Evolutionary conservation across 2,888 invertebrate genomes (phyloP).

Genomic region (Archips xylosteana): DNA sequence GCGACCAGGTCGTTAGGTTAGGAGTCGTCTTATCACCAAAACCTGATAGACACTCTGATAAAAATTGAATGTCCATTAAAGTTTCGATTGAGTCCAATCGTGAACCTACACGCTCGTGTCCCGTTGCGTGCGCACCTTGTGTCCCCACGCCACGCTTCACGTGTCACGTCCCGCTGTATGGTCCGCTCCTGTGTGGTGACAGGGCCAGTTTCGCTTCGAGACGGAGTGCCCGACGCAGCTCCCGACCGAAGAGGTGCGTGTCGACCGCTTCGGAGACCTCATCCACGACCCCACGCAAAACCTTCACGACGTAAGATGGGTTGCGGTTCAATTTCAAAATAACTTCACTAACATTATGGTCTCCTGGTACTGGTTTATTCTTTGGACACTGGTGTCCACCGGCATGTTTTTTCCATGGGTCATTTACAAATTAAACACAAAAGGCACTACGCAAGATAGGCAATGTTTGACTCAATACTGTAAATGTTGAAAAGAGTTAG

Average conservation of each 20-base stretch:
- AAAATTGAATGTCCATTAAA: background rate
- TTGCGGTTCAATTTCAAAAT: constrained; percentile 37
- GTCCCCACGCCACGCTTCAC: constrained; percentile 5
- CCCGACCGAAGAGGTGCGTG: constrained; percentile 90
- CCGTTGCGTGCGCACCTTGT: constrained; percentile 1
- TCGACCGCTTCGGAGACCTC: constrained; percentile 83
- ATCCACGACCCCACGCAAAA: constrained; percentile 81
- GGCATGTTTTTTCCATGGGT: background rate
- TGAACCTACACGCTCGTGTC: background rate
- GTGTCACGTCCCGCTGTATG: constrained; percentile 38
- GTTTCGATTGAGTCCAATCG: background rate
- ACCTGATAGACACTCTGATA: background rate
- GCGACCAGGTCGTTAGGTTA: no score
- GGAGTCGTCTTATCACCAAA: background rate
- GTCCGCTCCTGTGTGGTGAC: constrained; percentile 67
- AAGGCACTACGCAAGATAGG: background rate
- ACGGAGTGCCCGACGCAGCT: constrained; percentile 92
- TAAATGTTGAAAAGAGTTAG: no score
- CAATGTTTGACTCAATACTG: no score
- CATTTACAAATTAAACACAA: no score
- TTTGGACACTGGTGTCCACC: background rate
- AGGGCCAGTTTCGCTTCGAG: constrained; percentile 96
- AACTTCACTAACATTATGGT: constrained; percentile 54
- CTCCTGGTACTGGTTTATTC: constrained; percentile 49
- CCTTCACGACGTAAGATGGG: constrained; percentile 85